Evolutionary conservation across 2,797 vertebrate species (phyloP), one percentile per base, ranked within the genome.

Genomic region (Aphelocoma californica): DNA sequence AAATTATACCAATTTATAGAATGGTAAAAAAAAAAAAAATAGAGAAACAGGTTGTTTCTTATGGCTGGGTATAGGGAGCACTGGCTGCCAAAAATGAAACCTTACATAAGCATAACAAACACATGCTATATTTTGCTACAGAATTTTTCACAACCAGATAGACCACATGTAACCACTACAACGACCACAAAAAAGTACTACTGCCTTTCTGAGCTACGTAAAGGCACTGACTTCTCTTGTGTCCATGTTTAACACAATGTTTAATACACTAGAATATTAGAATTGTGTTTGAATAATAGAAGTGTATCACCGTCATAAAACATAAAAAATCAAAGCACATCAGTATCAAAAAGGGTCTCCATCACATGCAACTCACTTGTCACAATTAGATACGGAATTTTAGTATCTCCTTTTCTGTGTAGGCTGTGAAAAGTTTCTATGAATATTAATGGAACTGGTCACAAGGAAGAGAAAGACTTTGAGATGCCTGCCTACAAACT

Each of bases 51-150:
- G 86, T 67, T 74, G n/a, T 32, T 92, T 92, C 81, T 93, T 47
- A 88, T n/a, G 26, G 25, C 28, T 74, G 40, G 29, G 6, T 80
- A 81, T 57, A 85, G 31, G 69, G 56, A 89, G 42, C 74, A 81
- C 58, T 74, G 26, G 10, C n/a, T 86, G 53, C 72, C 72, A 83
- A 88, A 95, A 91, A 95, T 69, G 95, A 79, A 92, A 54, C 11
- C 72, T 88, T 86, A 92, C 50, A 80, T 90, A 95, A 95, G 67
- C 64, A 58, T 61, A 95, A 94, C 60, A 89, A 93, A 70, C 34
- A 57, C 15, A 82, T 73, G 81, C 66, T 90, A 64, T 80, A 86
- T 91, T 91, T 92, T 92, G 73, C 69, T 84, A 88, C 66, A 86
- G 58, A 88, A 45, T 81, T 86, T 87, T 88, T 92, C 88, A 95